Evolutionary conservation across 2,888 invertebrate species (phyloP), one percentile per base, ranked within the genome.

Genomic region (Erpobdella octoculata): DNA sequence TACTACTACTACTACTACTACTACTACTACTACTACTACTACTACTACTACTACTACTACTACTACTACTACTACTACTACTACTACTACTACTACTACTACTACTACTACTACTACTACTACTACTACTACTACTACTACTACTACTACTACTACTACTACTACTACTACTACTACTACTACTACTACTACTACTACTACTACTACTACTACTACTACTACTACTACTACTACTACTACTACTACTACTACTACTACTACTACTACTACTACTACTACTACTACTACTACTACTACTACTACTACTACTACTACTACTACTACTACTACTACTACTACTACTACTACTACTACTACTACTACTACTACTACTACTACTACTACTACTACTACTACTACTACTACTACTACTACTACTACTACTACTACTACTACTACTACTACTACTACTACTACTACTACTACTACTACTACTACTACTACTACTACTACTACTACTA

Each of bases 1-100:
- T 65, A 65, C 65, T 65, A 65, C 65, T 65, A 65, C 65, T 65
- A 65, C 65, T 65, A 65, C 65, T 65, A 65, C 65, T 65, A 65
- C 65, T 41, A 41, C 46, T 41, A 41, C 25, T 59, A 59, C 61
- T 59, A 59, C 61, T 59, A 59, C 61, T 21, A 59, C 61, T 59
- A 59, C 61, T 21, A 59, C 61, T 59, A 59, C 25, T 59, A 59
- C 61, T 59, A 59, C 61, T 59, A 59, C 61, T 59, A 59, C 61
- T 59, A 59, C 61, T 59, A 59, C 61, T 59, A 59, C 25, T 59
- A 59, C 61, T 59, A 59, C 61, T 59, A 59, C 61, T 59, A 59
- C 61, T 59, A 59, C 61, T 59, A 59, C 61, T 59, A 59, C 25
- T 59, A 59, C 61, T 59, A 59, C 61, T 59, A 59, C 61, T 59